These are phyloP conservation scores for Drosophila phalerata DNA, from an alignment of 2,888 invertebrate genomes.

Conservation along the genomic window DNA sequence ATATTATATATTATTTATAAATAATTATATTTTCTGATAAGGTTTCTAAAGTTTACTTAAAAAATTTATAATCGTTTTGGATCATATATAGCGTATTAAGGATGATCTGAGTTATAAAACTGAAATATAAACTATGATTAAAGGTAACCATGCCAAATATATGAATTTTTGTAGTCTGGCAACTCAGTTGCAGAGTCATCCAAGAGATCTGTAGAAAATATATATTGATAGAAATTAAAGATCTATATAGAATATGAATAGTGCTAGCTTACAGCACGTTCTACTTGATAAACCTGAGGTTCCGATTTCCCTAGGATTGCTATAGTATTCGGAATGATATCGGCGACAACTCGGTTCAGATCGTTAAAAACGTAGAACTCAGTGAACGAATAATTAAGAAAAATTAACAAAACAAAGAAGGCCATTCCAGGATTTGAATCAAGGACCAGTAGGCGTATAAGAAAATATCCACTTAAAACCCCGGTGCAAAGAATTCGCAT, in stretches of 20 bases:
- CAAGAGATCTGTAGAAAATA: constrained; percentile 7
- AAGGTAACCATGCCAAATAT: constrained; percentile 7
- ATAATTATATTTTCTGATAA: no score
- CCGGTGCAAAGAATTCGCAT: constrained; percentile 1
- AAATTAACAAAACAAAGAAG: neutral
- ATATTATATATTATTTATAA: no score
- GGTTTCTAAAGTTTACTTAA: neutral
- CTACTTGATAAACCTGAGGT: neutral
- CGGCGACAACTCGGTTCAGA: constrained; percentile 1
- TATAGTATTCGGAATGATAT: constrained; percentile 6
- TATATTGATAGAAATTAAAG: no score
- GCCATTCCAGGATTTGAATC: neutral
- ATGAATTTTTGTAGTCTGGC: constrained; percentile 11
- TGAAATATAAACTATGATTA: constrained; percentile 1
- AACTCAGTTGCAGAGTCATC: constrained; percentile 15
- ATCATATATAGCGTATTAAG: constrained; percentile 9
- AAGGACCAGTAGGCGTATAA: neutral
- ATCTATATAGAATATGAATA: neutral
- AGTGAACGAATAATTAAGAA: neutral
- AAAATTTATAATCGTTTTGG: constrained; percentile 15
- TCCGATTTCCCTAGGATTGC: neutral
- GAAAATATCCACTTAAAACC: constrained; percentile 1
- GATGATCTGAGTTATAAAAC: constrained; percentile 7
- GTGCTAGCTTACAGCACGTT: constrained; percentile 11
- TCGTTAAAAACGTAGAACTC: constrained; percentile 12